Conservation (phyloP, 92 coral and sea anemone species). For the Umimayanthus chanpuru region DNA sequence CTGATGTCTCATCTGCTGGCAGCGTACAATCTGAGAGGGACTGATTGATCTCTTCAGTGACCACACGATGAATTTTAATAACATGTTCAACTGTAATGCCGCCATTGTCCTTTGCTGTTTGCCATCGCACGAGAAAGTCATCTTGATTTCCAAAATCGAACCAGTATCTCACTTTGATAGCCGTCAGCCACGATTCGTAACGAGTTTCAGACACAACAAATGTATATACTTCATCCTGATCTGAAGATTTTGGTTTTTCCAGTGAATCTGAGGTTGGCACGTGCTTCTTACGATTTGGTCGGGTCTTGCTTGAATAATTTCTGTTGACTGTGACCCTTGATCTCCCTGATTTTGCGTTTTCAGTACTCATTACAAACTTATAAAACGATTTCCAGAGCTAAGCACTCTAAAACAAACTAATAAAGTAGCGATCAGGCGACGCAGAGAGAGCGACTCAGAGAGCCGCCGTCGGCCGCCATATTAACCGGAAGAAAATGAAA, state of each 20-base stretch:
- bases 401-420: too few species aligned
- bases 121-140: conserved; percentile 9
- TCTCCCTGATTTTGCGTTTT: too few species aligned
- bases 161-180: not conserved
- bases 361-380: too few species aligned
- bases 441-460: too few species aligned
- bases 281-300: too few species aligned
- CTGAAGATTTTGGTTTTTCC: conserved; percentile 14
- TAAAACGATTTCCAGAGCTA: too few species aligned
- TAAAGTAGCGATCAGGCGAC: too few species aligned
- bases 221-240: conserved; percentile 1
- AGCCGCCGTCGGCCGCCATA: too few species aligned
- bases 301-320: too few species aligned
- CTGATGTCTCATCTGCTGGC: not conserved
- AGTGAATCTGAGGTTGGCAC: too few species aligned
- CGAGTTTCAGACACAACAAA: conserved; percentile 8
- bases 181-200: not conserved
- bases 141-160: conserved; percentile 23
- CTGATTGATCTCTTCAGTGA: not conserved
- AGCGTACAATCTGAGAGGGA: conserved; percentile 3
- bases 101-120: conserved; percentile 25
- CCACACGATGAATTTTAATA: conserved; percentile 14
- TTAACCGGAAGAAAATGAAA: too few species aligned
- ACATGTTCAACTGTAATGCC: conserved; percentile 3
- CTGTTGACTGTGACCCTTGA: too few species aligned